These are phyloP conservation scores for Neoseiulus cucumeris DNA, from an alignment of 1,140 invertebrate species.

Conservation along the genomic window DNA sequence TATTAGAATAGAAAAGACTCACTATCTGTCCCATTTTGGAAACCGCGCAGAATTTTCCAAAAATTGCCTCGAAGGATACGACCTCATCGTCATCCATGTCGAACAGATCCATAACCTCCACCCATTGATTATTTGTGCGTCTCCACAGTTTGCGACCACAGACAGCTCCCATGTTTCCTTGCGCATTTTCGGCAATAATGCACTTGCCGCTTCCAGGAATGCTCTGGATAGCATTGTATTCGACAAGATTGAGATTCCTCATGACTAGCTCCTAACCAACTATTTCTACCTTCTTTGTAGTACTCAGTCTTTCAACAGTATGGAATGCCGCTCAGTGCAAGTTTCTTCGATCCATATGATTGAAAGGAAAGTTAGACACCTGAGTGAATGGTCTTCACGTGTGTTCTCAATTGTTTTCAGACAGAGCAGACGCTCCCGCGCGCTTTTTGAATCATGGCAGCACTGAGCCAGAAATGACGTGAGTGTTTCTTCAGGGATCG, in stretches of 20 bases:
- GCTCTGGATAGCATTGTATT: neutral
- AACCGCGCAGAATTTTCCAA: constrained; percentile 1
- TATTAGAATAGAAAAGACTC: neutral
- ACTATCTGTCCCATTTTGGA: constrained; percentile 3
- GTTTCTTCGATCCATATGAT: no score
- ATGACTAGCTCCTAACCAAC: neutral
- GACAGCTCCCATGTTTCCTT: neutral
- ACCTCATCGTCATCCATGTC: constrained; percentile 1
- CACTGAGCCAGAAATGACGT: no score
- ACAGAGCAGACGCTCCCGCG: no score
- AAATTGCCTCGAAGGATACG: neutral
- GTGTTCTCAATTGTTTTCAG: no score
- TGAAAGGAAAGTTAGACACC: no score
- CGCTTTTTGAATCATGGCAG: no score
- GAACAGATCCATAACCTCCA: neutral
- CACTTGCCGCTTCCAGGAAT: neutral
- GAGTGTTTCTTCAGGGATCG: no score
- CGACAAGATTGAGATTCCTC: neutral
- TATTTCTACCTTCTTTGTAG: neutral
- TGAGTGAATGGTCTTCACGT: no score
- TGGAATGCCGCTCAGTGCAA: no score
- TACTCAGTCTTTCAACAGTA: no score
- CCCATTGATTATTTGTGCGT: neutral
- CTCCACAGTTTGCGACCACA: neutral
- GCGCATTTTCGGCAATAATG: neutral